Base-by-base conservation (phyloP, 2,888 invertebrate genomes). In the Dorcus hopei region DNA sequence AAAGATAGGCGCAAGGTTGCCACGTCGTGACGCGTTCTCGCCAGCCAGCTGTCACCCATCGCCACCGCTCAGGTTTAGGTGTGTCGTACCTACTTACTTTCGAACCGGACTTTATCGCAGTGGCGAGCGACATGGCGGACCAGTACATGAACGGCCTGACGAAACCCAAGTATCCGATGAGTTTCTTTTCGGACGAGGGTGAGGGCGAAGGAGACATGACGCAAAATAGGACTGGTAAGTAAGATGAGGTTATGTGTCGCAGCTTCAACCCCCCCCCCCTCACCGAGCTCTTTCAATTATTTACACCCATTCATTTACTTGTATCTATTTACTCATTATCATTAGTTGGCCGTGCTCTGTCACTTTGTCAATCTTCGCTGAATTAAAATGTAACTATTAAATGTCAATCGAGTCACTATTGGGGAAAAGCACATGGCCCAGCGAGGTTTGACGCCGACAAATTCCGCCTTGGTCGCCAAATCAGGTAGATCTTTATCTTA, bases 191-290 rank as follows among this genome's bases (percentile, higher is more conserved):
- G 8, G 69, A 72, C 57, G 69, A 66, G 48, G 65, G 63, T 7
- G 73, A 73, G 52, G 72, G 65, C 9, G 60, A 60, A 14, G 38
- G 53, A 43, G 52, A 57, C 48, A 58, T 70, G 41, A 61, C 69
- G 52, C 67, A 71, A 63, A 65, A 69, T 62, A 71, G 74, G 66
- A 68, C 70, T 52, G 75, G 75, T 75, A 64, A 66, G 72, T 71
- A 51, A 40, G 58, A 53, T 42, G 58, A 53, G 56, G 59, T 61
- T 65, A 59, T 57, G 48, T 33, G 26, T 61, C 5, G 7, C 16
- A 14, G 19, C 26, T 9, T 19, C 9, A 19, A 38, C 6, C 16
- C 38, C 9, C n/a, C 6, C 16, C 38, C 9, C n/a, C 16, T 49
- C 16, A 16, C 38, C 9, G 11, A 9, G 9, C 43, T 26, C 49